Evolutionary conservation across 2,888 invertebrate species (phyloP).

Genomic region (Abrostola triplasia): DNA sequence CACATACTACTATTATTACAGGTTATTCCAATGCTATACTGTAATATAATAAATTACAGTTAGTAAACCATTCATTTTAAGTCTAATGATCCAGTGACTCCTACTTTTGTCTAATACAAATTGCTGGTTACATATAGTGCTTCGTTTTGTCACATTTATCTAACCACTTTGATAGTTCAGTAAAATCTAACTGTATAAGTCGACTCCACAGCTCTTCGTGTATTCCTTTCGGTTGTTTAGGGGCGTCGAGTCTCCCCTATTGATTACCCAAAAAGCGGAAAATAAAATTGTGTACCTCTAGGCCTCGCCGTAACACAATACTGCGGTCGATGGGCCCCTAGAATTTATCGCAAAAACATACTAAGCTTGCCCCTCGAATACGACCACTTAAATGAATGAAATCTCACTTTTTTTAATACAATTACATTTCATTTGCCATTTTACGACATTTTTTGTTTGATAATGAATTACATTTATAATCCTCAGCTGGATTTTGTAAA

Average conservation of each 20-base stretch:
- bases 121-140: neutral
- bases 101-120: too few species aligned
- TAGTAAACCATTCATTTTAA: too few species aligned
- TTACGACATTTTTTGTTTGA: constrained; percentile 45
- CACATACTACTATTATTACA: too few species aligned
- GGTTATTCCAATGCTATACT: too few species aligned
- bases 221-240: constrained; percentile 71
- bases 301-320: constrained; percentile 74
- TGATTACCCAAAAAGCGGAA: constrained; percentile 88
- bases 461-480: constrained; percentile 59
- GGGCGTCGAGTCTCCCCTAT: constrained; percentile 85
- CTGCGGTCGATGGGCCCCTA: constrained; percentile 65
- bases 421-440: constrained; percentile 49
- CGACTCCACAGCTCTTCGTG: constrained; percentile 63
- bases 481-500: constrained; percentile 30
- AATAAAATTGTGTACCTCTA: constrained; percentile 83
- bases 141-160: neutral
- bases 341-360: constrained; percentile 67
- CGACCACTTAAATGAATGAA: constrained; percentile 79
- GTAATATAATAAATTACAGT: too few species aligned
- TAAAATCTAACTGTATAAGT: constrained; percentile 14
- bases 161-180: neutral
- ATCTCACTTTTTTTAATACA: constrained; percentile 58
- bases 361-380: constrained; percentile 54
- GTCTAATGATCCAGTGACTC: too few species aligned